Evolutionary conservation across 2,888 invertebrate genomes (phyloP).

Genomic region (Tenthredo livida): DNA sequence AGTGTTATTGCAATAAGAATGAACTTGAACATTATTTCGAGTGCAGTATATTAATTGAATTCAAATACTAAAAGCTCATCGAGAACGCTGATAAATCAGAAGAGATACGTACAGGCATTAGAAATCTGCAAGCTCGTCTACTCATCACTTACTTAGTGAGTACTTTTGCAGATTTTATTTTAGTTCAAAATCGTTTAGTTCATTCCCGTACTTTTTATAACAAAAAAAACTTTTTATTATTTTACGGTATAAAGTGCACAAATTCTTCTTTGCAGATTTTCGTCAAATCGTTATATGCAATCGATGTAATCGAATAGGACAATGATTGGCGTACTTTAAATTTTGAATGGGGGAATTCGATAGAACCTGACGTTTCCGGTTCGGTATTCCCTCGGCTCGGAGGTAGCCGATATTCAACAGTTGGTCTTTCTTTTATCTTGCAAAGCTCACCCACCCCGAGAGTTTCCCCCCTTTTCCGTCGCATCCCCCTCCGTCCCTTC

Average conservation of each 20-base stretch:
- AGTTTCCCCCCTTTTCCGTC: conserved; percentile 57
- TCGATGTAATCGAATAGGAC: not conserved
- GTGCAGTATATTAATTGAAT: conserved; percentile 2
- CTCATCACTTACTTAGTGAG: conserved; percentile 45
- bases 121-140: conserved; percentile 34
- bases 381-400: conserved; percentile 55
- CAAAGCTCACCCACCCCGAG: conserved; percentile 66
- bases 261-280: not conserved
- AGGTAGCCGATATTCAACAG: conserved; percentile 76
- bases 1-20: not conserved
- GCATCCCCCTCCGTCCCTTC: conserved; percentile 60
- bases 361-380: not conserved
- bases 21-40: conserved; percentile 35
- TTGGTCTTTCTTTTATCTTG: conserved; percentile 78
- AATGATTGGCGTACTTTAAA: conserved; percentile 58
- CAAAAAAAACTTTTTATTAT: too few species aligned
- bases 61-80: conserved; percentile 19
- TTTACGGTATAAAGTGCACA: not conserved
- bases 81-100: conserved; percentile 28
- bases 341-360: not conserved
- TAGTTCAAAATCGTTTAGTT: too few species aligned
- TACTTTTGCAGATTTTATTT: conserved; percentile 36
- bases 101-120: conserved; percentile 5
- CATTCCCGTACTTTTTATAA: not conserved
- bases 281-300: not conserved